These are phyloP conservation scores for Dasypogon diadema DNA, from an alignment of 2,888 invertebrate species.

Conservation along the genomic window DNA sequence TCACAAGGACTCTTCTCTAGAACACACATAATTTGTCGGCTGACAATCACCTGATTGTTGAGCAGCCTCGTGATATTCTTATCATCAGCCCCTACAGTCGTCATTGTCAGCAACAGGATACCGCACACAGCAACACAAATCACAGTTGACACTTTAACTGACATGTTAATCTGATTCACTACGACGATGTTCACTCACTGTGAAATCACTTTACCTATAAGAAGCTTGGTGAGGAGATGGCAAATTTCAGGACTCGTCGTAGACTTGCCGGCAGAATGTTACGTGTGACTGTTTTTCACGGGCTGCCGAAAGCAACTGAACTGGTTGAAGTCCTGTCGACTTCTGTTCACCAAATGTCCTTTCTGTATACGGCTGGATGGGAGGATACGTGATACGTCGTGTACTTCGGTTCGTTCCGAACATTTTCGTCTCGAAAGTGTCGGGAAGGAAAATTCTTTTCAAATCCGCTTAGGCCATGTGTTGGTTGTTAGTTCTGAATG, in stretches of 20 bases:
- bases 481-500: conserved; percentile 11
- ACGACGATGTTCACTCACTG: not conserved
- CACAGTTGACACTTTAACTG: conserved; percentile 57
- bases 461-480: conserved; percentile 7
- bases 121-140: conserved; percentile 57
- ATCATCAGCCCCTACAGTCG: conserved; percentile 61
- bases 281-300: not conserved
- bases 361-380: not conserved
- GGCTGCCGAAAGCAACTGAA: conserved; percentile 35
- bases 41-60: conserved; percentile 67
- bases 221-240: not conserved
- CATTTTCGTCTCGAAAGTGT: not conserved
- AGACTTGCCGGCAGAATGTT: not conserved
- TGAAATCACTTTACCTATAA: conserved; percentile 6
- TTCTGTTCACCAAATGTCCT: not conserved
- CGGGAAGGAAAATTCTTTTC: not conserved
- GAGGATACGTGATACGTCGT: not conserved
- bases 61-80: conserved; percentile 65
- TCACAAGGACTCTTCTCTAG: conserved; percentile 73
- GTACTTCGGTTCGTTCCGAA: conserved; percentile 2
- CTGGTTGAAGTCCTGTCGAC: conserved; percentile 3
- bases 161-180: conserved; percentile 52
- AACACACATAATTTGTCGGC: conserved; percentile 72
- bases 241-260: conserved; percentile 4
- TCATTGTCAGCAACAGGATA: conserved; percentile 55